Conservation (phyloP, 2,888 invertebrate species). For the Phaonia tiefii region DNA sequence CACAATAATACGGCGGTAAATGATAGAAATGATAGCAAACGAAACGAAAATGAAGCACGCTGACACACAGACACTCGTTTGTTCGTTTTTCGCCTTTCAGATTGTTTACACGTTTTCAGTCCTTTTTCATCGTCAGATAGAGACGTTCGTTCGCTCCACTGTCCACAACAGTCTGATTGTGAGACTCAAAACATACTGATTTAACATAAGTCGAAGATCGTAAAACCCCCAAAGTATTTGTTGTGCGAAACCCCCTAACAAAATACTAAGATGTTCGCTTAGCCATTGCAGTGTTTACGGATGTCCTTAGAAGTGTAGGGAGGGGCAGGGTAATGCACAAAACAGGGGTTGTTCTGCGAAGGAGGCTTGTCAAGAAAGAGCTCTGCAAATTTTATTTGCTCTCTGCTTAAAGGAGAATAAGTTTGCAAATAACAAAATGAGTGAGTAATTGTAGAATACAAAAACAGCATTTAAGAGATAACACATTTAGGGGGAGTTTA, state of each 20-base stretch:
- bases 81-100: conserved; percentile 18
- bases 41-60: conserved; percentile 30
- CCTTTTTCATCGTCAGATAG: not conserved
- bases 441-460: no score
- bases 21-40: conserved; percentile 3
- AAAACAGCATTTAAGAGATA: not conserved
- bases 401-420: no score
- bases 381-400: no score
- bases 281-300: not conserved
- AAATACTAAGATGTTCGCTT: conserved; percentile 22
- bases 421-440: no score
- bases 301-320: not conserved
- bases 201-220: conserved; percentile 27
- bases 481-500: not conserved
- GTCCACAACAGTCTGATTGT: conserved; percentile 41
- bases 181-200: conserved; percentile 44
- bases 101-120: not conserved
- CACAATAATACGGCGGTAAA: not conserved
- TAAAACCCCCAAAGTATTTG: conserved; percentile 28
- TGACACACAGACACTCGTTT: conserved; percentile 13
- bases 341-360: conserved; percentile 7
- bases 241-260: not conserved
- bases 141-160: conserved; percentile 24
- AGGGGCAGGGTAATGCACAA: not conserved
- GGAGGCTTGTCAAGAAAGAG: not conserved